Conservation (phyloP, 2,113 vertebrate genomes). For the Stegastes partitus region DNA sequence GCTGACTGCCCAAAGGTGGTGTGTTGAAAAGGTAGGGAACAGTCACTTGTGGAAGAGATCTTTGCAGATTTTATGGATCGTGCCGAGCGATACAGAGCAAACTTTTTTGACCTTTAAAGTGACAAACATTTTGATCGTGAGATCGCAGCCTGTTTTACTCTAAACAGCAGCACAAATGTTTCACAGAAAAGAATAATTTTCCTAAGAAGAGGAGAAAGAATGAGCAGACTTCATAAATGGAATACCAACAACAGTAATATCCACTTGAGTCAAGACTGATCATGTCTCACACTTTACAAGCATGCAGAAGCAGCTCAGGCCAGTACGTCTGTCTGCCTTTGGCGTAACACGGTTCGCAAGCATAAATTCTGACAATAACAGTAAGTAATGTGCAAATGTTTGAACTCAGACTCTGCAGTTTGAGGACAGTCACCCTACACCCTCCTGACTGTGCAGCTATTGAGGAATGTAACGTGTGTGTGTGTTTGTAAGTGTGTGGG, state of each 20-base stretch:
- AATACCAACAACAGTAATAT: no score
- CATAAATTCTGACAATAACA: not conserved
- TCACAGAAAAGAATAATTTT: not conserved
- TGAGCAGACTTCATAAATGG: not conserved
- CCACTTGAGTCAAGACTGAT: slow-evolving; percentile 19
- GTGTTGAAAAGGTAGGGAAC: no score
- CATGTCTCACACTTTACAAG: slow-evolving; percentile 7
- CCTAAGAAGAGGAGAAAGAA: not conserved
- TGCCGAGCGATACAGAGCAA: no score
- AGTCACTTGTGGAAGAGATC: no score
- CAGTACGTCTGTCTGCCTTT: not conserved
- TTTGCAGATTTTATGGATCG: no score
- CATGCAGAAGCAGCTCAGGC: not conserved
- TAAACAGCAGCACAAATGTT: not conserved
- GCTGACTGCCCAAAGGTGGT: no score
- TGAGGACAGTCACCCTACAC: not conserved
- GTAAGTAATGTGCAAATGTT: no score
- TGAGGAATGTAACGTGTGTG: slow-evolving; percentile 63
- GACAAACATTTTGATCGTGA: not conserved
- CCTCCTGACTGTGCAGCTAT: slow-evolving; percentile 20
- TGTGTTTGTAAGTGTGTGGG: slow-evolving; percentile 22
- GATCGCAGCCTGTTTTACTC: not conserved
- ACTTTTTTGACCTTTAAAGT: no score
- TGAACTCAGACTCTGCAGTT: not conserved
- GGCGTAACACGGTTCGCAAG: no score